Conservation (phyloP, 2,888 invertebrate genomes). For the Chromoteleia sp. region DNA sequence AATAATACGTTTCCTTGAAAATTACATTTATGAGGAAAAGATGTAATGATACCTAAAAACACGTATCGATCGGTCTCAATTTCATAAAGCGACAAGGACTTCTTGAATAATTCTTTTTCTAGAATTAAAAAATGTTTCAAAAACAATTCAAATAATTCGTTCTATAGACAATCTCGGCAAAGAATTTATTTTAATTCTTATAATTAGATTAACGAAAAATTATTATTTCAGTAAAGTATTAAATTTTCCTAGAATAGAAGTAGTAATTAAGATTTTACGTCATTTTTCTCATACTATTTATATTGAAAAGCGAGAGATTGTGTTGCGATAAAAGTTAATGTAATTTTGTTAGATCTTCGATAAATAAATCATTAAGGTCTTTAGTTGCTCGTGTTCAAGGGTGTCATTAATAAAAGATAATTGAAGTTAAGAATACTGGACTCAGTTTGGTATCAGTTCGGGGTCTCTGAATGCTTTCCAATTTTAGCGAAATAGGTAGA, state of each 20-base stretch:
- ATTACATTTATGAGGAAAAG: conserved; percentile 15
- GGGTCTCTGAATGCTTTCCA: conserved; percentile 17
- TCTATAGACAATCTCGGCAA: too few species aligned
- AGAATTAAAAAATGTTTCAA: too few species aligned
- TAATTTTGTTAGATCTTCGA: neutral
- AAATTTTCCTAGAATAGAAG: too few species aligned
- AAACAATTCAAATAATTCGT: too few species aligned
- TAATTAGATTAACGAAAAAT: too few species aligned
- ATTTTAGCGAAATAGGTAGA: conserved; percentile 32
- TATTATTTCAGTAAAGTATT: too few species aligned
- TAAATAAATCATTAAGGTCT: conserved; percentile 24
- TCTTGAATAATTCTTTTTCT: too few species aligned
- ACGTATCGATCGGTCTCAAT: conserved; percentile 14
- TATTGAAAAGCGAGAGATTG: neutral
- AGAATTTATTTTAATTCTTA: too few species aligned
- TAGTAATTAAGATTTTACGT: too few species aligned
- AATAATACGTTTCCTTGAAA: conserved; percentile 39
- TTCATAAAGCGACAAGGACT: neutral
- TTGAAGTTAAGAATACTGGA: conserved; percentile 30
- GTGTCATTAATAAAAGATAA: conserved; percentile 32
- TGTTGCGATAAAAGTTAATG: neutral
- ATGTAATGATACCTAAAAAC: conserved; percentile 22
- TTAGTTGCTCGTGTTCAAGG: conserved; percentile 24
- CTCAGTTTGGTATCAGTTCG: conserved; percentile 18
- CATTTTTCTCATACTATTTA: neutral